A percentile compares a stretch with the other conserved stretches of the same genome.
phyloP scores from a whole-genome alignment of 1,140 invertebrate genomes.

The Drosophila repleta region DNA sequence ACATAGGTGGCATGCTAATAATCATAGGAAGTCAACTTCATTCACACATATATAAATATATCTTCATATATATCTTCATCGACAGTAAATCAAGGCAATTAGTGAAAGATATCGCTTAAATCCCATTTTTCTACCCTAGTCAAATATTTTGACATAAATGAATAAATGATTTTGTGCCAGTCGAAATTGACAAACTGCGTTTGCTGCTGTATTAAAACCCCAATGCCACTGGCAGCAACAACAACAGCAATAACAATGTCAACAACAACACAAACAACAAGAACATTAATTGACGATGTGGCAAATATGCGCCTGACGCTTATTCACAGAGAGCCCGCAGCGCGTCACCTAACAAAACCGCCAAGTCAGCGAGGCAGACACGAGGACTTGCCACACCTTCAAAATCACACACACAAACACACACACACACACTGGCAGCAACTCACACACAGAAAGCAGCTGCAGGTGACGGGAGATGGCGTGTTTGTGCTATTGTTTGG shows the following conservation, averaged over 20 bases:
- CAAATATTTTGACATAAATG: conserved; percentile 14
- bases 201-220: conserved; percentile 11
- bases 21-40: too few relatives aligned
- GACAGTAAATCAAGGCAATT: not conserved
- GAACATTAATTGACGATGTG: conserved; percentile 64
- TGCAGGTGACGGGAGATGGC: conserved; percentile 43
- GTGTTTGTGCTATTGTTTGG: conserved; percentile 55
- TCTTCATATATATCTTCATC: not conserved
- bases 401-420: conserved; percentile 19
- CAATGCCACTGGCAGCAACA: conserved; percentile 5
- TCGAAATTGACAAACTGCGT: conserved; percentile 22
- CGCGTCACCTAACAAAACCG: conserved; percentile 47
- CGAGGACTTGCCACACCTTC: conserved; percentile 50
- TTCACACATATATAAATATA: too few relatives aligned
- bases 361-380: conserved; percentile 48
- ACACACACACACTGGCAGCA: not conserved
- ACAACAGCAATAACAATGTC: conserved; percentile 43
- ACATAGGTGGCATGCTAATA: too few relatives aligned
- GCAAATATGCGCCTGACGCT: conserved; percentile 53
- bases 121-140: not conserved
- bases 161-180: conserved; percentile 27
- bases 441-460: conserved; percentile 17
- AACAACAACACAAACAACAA: conserved; percentile 39
- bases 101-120: not conserved
- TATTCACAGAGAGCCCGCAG: conserved; percentile 40